Evolutionary conservation across 1,140 invertebrate species (phyloP).

Genomic region (Caenorhabditis remanei): DNA sequence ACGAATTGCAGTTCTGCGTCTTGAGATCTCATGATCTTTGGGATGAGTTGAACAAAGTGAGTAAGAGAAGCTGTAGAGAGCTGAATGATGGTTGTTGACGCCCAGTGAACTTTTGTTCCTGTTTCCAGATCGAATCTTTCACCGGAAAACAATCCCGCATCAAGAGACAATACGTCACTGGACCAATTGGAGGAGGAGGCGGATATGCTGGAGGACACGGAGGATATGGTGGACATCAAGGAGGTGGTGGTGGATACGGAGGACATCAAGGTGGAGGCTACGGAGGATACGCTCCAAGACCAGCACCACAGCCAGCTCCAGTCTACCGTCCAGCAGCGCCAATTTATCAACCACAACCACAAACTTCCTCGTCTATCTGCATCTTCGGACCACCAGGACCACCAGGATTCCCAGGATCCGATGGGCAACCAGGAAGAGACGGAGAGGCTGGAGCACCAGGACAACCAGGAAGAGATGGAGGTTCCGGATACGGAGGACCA

Average conservation of each 20-base stretch:
- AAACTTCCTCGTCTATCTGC: background rate
- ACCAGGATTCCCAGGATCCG: conserved; percentile 44
- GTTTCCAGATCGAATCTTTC: conserved; percentile 7
- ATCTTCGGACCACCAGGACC: conserved; percentile 45
- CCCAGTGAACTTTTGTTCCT: background rate
- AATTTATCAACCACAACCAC: conserved; percentile 14
- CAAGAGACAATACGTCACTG: conserved; percentile 53
- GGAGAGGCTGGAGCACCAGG: conserved; percentile 32
- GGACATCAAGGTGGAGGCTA: background rate
- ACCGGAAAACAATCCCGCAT: conserved; percentile 39
- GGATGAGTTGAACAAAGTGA: conserved; percentile 41
- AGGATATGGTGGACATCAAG: background rate
- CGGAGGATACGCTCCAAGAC: conserved; percentile 1
- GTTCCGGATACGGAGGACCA: background rate
- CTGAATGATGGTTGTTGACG: background rate
- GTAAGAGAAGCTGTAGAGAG: background rate
- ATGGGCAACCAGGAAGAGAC: conserved; percentile 23
- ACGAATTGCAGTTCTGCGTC: conserved; percentile 46
- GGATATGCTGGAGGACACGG: background rate
- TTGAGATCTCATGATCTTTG: conserved; percentile 46
- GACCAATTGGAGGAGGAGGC: conserved; percentile 25
- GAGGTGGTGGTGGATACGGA: background rate
- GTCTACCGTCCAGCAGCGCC: conserved; percentile 11
- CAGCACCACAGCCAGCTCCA: background rate
- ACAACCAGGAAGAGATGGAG: conserved; percentile 28